Percentiles rank a stretch among this genome's conserved stretches.
Evolutionary conservation across 1,140 invertebrate genomes (phyloP).

Genomic region (Caligus rogercresseyi): DNA sequence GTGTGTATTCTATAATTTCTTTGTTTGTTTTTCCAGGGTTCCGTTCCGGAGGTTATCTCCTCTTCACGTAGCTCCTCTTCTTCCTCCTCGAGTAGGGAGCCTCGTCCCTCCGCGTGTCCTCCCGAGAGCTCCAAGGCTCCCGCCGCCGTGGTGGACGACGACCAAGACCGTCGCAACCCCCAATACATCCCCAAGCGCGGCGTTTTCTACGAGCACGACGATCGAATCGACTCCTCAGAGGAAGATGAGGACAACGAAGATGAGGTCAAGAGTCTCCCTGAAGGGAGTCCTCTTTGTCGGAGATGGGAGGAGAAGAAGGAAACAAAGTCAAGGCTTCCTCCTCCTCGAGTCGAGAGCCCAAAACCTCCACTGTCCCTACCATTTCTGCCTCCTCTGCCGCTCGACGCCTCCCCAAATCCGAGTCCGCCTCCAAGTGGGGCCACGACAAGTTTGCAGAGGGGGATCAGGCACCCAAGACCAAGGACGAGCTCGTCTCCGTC

Average conservation of each 20-base stretch:
- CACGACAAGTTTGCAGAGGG: slow-evolving; percentile 73
- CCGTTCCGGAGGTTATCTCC: no score
- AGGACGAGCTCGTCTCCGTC: slow-evolving; percentile 61
- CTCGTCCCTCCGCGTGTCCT: no score
- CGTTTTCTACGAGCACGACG: slow-evolving; percentile 90
- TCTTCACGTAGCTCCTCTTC: no score
- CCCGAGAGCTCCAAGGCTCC: no score
- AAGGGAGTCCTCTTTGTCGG: no score
- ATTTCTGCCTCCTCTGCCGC: slow-evolving; percentile 4
- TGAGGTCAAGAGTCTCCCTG: background rate
- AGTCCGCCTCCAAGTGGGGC: slow-evolving; percentile 50
- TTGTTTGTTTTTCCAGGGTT: no score
- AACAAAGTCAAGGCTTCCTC: background rate
- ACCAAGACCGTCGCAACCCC: slow-evolving; percentile 85
- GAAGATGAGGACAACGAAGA: slow-evolving; percentile 25
- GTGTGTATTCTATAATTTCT: no score
- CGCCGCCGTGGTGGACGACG: slow-evolving; percentile 76
- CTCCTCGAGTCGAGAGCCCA: background rate
- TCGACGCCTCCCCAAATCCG: slow-evolving; percentile 11
- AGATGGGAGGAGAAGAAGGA: background rate
- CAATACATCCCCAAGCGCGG: slow-evolving; percentile 91
- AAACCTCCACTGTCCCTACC: background rate
- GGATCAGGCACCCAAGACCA: slow-evolving; percentile 64
- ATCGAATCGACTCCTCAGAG: slow-evolving; percentile 38
- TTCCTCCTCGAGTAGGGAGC: no score